Evolutionary conservation across 2,797 vertebrate genomes (phyloP), one percentile per base, ranked within the genome.

Genomic region (Buceros bicornis): DNA sequence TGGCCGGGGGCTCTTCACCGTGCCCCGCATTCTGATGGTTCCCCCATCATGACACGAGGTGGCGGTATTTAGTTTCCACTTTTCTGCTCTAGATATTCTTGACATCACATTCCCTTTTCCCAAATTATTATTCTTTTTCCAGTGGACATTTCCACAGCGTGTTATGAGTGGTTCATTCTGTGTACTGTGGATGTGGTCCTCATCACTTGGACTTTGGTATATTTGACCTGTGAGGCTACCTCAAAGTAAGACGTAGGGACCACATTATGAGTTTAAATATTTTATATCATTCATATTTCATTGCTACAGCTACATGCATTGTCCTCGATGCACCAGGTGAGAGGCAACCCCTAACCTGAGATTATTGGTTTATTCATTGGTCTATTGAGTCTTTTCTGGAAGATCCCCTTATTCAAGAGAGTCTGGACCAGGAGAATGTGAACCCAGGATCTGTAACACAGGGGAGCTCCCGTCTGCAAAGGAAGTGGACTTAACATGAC

Each of bases 1-100:
- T n/a, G 37, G 37, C 12, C 10, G 33, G 5, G 12, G 16, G 17
- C 21, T 19, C 17, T 3, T 66, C 7, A 6, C 8, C 0, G 0
- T 31, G n/a, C 3, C 3, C 53, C 26, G 13, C 8, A 5, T 22
- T 8, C 51, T 6, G 31, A 29, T 37, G 51, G 11, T 26, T 86
- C 18, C 16, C 8, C 11, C 0, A 0, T 43, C 42, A 1, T 2
- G 13, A 62, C 89, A 83, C 21, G 6, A 83, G 73, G 28, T 64
- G 69, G 69, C 45, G 67, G 29, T 28, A 31, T 89, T 93, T 71
- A 58, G 16, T 92, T 89, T 90, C 26, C 17, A 8, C 6, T 15
- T 25, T 35, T 17, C 11, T 8, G 6, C 10, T 82, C 9, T 20
- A 21, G 5, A 3, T 28, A 3, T 1, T 2, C 40, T 37, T 18